Conservation (phyloP, 2,797 vertebrate species). For the Eremophila alpestris region DNA sequence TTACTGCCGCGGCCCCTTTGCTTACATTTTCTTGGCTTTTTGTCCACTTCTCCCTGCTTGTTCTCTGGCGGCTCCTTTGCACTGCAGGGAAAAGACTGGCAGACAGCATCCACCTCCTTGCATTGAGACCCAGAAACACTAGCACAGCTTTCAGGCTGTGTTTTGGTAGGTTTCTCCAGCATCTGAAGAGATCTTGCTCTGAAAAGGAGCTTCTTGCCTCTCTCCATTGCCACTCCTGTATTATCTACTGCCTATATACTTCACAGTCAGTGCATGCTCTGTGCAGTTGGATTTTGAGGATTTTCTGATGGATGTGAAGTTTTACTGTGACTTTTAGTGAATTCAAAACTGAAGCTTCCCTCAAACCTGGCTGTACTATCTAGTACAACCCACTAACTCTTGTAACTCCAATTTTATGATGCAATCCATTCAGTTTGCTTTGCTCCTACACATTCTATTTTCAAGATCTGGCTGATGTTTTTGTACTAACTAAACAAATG, state of each 20-base stretch:
- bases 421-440: neutral
- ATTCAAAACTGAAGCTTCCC: neutral
- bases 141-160: neutral
- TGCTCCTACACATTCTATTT: neutral
- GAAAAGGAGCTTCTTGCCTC: neutral
- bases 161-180: neutral
- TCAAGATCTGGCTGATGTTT: neutral
- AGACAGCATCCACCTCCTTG: neutral
- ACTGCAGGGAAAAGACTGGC: neutral
- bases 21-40: neutral
- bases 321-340: neutral
- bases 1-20: neutral
- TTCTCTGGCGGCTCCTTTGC: neutral
- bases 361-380: neutral
- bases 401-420: neutral
- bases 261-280: neutral
- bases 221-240: neutral
- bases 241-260: neutral
- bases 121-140: neutral
- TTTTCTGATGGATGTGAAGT: neutral
- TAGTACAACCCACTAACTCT: neutral
- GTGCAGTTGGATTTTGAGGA: neutral
- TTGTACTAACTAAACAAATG: neutral
- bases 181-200: rapidly evolving
- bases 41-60: neutral